phyloP scores from a whole-genome alignment of 2,888 invertebrate genomes.

The Drosophila histrio region DNA sequence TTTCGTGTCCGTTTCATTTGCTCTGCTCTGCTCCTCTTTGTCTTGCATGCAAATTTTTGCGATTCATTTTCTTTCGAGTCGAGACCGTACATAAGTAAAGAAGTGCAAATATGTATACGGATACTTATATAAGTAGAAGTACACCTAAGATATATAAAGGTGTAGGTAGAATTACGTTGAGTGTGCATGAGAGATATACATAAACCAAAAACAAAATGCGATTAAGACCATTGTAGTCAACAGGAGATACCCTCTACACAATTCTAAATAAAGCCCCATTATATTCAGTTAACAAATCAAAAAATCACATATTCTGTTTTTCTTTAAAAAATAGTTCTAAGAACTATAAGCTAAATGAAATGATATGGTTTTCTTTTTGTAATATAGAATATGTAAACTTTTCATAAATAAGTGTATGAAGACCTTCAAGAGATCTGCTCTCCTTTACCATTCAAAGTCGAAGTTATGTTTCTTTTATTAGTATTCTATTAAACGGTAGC shows the following conservation, averaged over 20 bases:
- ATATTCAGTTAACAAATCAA: too few species aligned
- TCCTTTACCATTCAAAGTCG: too few species aligned
- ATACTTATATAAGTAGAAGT: constrained; percentile 2
- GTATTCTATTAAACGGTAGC: too few species aligned
- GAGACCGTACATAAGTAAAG: constrained; percentile 10
- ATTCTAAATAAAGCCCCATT: background rate
- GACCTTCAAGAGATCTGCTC: background rate
- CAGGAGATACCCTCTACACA: background rate
- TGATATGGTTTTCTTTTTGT: too few species aligned
- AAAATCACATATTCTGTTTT: too few species aligned
- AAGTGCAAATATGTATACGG: constrained; percentile 10
- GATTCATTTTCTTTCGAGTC: constrained; percentile 42
- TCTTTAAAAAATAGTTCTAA: too few species aligned
- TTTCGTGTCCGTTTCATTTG: constrained; percentile 50
- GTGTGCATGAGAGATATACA: constrained; percentile 35
- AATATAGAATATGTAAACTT: too few species aligned
- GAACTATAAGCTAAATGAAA: too few species aligned
- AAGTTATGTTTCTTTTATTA: background rate
- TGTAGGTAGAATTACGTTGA: constrained; percentile 62
- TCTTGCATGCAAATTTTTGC: constrained; percentile 58
- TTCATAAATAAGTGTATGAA: too few species aligned
- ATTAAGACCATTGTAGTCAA: background rate
- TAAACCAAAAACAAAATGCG: constrained; percentile 4
- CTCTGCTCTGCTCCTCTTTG: constrained; percentile 38
- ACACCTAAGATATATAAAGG: constrained; percentile 6